Base-by-base conservation (phyloP, 2,113 vertebrate genomes). In the Etia nguti region DNA sequence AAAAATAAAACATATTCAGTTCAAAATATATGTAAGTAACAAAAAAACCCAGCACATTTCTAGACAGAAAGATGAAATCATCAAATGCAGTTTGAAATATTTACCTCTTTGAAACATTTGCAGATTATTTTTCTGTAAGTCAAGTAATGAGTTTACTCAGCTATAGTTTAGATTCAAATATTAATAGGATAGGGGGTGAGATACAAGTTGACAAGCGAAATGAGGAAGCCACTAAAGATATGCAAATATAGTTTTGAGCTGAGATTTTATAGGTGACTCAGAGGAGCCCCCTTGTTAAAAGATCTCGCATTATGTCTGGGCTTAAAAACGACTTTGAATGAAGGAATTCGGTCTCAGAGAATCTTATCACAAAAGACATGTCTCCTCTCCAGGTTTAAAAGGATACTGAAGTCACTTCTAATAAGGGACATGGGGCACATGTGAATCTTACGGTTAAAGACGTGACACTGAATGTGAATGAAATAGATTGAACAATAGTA, bases 351-450 rank as follows among this genome's bases (percentile, higher is more conserved):
- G 29, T 62, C 43, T 29, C 34, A 79, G 55, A 52, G 80, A 79
- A 84, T 82, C 31, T 57, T 26, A 5, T 41, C 36, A 62, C 55
- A 90, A 84, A 82, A 55, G 22, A 22, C 31, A 50, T 2, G 54
- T 89, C 54, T 79, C 56, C 82, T 70, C 43, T 26, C 52, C 75
- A 83, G 41, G 38, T 85, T 88, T 65, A 81, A 81, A 90, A 86
- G 81, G 75, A 59, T 46, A 57, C 86, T n/a, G 70, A 79, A 46
- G 50, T 86, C 55, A 57, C 77, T 31, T 38, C 11, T 65, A 80
- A 82, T 77, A 81, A 84, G 26, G 48, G 41, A 85, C 46, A 52
- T 6, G 3, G 46, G 52, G 26, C 46, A 77, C 73, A 31, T 43
- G 5, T 26, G 18, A 56, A 18, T 24, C 73, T 34, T 52, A 34